Evolutionary conservation across 2,113 vertebrate species (phyloP), one percentile per base, ranked within the genome.

Genomic region (Leucopsar rothschildi): DNA sequence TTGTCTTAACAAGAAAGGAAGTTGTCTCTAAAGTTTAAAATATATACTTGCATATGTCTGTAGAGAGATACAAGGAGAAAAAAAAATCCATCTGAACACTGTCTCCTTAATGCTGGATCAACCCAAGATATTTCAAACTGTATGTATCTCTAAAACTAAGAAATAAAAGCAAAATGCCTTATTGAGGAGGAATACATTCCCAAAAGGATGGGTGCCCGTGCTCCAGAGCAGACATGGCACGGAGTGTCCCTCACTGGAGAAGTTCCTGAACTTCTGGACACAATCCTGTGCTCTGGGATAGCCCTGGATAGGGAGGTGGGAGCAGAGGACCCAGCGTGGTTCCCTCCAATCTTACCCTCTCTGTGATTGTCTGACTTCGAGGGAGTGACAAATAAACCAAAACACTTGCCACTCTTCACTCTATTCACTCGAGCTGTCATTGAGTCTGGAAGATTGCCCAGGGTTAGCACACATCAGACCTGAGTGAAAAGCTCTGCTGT

Each of bases 201-300:
- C 31, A 42, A 66, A 33, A 53, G 18, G 23, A 33, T 9, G 20
- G 15, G 40, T 24, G 56, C 4, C 37, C 21, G 2, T 3, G 3
- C 11, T 27, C n/a, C 5, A 8, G 44, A 33, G 0, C 17, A 42
- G 9, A 7, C 4, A 33, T 8, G 15, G 4, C 0, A 0, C 14
- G 27, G 44, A 35, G 9, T 16, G 12, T 39, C 55, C 28, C 47
- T 53, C 39, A 4, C 35, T 37, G 27, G 25, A 25, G 14, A 24
- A 9, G 37, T 2, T 42, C 50, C 75, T 72, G 66, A 57, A 1
- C 18, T 27, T 2, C 66, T 49, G 76, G 57, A 10, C 31, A 50
- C 50, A 23, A 2, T 4, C 42, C 31, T 16, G 37, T 33, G 44
- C 66, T 19, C 66, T 50, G 35, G 65, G 35, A 31, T 27, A 28